Evolutionary conservation across 2,113 vertebrate genomes (phyloP).

Genomic region (Caloenas nicobarica): DNA sequence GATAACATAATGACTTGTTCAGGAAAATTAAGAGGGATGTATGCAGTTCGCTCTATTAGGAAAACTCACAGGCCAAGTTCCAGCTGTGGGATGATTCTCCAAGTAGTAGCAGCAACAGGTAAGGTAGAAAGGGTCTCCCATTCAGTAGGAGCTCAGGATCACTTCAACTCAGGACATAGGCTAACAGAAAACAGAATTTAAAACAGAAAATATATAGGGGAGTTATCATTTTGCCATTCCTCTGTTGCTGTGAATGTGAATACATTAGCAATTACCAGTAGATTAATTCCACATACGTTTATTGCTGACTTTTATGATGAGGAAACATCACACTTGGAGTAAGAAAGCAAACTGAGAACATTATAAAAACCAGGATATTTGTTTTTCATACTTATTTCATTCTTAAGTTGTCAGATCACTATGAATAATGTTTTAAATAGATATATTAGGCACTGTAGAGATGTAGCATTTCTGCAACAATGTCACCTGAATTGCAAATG

Average conservation of each 20-base stretch:
- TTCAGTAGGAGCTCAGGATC: background rate
- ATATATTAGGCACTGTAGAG: background rate
- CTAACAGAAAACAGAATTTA: background rate
- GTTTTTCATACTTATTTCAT: background rate
- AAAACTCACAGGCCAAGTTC: background rate
- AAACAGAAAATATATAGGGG: background rate
- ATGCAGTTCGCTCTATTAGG: background rate
- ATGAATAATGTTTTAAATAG: background rate
- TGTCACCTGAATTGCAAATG: slow-evolving; percentile 18
- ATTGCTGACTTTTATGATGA: background rate
- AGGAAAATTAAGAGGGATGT: background rate
- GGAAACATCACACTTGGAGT: background rate
- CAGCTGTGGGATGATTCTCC: background rate
- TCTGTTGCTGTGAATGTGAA: background rate
- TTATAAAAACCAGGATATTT: background rate
- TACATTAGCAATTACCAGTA: background rate
- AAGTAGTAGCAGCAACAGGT: background rate
- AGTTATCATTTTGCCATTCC: background rate
- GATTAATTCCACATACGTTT: background rate
- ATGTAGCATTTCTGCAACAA: background rate
- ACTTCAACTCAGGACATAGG: background rate
- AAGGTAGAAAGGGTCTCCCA: background rate
- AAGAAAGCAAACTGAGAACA: background rate
- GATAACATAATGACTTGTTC: background rate
- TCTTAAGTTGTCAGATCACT: background rate